A percentile compares a stretch with the other conserved stretches of the same genome.
Evolutionary conservation across 1,140 invertebrate species (phyloP).

Genomic region (Bombyx mori): DNA sequence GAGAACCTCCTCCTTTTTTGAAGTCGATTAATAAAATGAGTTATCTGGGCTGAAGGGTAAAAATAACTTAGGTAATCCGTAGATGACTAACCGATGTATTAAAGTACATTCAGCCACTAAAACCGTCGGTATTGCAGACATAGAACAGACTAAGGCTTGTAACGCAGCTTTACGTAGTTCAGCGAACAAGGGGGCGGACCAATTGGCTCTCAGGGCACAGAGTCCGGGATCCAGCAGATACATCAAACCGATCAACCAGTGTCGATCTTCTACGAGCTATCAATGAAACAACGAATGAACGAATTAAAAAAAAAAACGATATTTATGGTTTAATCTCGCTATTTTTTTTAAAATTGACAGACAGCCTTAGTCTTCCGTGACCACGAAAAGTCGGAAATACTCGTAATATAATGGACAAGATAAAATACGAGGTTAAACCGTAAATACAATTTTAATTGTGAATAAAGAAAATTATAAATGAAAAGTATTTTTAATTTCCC

Average conservation of each 20-base stretch:
- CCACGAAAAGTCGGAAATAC: too few relatives aligned
- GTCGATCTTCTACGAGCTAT: conserved; percentile 36
- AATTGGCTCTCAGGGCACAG: conserved; percentile 27
- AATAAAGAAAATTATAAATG: background rate
- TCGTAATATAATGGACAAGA: too few relatives aligned
- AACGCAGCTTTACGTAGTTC: conserved; percentile 40
- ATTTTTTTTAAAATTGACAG: too few relatives aligned
- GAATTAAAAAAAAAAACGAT: too few relatives aligned
- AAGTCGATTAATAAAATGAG: too few relatives aligned
- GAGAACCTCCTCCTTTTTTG: too few relatives aligned
- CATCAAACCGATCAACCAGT: conserved; percentile 51
- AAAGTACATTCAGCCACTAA: conserved; percentile 31
- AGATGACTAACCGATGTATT: conserved; percentile 36
- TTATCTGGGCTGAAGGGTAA: too few relatives aligned
- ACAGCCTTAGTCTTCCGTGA: too few relatives aligned
- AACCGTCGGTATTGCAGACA: conserved; percentile 21
- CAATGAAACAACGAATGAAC: conserved; percentile 8
- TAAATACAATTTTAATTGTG: too few relatives aligned
- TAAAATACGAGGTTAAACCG: too few relatives aligned
- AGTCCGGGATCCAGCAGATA: conserved; percentile 44
- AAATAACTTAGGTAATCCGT: too few relatives aligned
- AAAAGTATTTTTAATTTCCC: conserved; percentile 2
- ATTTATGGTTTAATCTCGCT: too few relatives aligned
- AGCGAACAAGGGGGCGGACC: conserved; percentile 38
- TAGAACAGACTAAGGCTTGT: conserved; percentile 35